phyloP scores from a whole-genome alignment of 2,888 invertebrate species.

The Tigriopus californicus region DNA sequence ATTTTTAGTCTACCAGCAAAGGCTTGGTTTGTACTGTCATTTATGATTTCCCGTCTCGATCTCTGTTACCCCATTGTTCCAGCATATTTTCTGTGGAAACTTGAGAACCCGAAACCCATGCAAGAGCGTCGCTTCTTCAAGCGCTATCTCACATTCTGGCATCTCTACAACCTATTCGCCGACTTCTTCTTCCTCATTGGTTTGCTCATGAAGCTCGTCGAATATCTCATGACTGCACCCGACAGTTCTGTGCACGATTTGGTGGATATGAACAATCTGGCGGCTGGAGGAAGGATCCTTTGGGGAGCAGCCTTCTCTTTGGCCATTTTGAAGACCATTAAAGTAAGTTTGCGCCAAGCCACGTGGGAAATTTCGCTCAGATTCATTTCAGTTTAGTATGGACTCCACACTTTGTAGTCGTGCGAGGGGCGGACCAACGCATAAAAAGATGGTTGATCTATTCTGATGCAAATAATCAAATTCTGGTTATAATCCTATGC shows the following conservation, averaged over 20 bases:
- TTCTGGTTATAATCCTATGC: too few species aligned
- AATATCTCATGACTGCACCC: not conserved
- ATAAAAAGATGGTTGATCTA: too few species aligned
- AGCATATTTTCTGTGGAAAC: constrained; percentile 10
- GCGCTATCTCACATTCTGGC: constrained; percentile 11
- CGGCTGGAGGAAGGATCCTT: constrained; percentile 2
- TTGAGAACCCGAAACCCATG: constrained; percentile 3
- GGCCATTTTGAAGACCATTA: constrained; percentile 11
- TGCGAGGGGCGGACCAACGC: too few species aligned
- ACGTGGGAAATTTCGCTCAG: not conserved
- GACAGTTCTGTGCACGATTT: not conserved
- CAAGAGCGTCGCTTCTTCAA: constrained; percentile 2
- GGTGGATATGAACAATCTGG: not conserved
- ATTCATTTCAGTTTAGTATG: too few species aligned
- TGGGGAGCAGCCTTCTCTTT: constrained; percentile 8
- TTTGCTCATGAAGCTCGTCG: not conserved
- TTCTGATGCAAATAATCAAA: too few species aligned
- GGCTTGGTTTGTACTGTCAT: too few species aligned
- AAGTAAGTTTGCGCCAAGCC: not conserved
- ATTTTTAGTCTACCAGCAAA: too few species aligned
- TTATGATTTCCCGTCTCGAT: too few species aligned
- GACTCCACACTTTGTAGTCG: too few species aligned
- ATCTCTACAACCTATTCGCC: not conserved
- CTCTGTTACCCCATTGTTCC: not conserved
- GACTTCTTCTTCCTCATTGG: constrained; percentile 4